These are phyloP conservation scores for Oeneis ivallda DNA, from an alignment of 2,888 invertebrate species.

Conservation along the genomic window DNA sequence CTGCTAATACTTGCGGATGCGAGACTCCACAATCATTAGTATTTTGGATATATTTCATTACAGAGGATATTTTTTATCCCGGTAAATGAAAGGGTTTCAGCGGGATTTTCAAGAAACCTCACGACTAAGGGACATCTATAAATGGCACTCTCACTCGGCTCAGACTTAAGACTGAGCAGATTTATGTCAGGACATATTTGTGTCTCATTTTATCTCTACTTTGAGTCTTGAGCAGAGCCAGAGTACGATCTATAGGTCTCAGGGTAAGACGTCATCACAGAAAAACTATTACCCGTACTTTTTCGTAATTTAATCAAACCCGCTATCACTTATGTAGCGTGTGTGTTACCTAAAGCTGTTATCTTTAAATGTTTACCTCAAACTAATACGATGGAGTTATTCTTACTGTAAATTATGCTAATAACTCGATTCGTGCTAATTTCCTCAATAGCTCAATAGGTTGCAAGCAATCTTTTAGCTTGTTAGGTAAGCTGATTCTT, in stretches of 20 bases:
- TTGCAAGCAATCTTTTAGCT: background rate
- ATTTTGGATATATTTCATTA: background rate
- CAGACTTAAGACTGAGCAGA: too few relatives aligned
- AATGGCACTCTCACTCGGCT: too few relatives aligned
- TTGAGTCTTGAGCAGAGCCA: too few relatives aligned
- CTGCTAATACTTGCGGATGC: too few relatives aligned
- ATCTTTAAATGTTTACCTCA: constrained; percentile 29
- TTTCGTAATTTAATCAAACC: background rate
- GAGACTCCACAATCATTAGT: too few relatives aligned
- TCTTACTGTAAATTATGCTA: constrained; percentile 28
- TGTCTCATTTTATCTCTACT: too few relatives aligned
- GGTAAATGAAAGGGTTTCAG: too few relatives aligned
- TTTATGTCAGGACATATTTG: too few relatives aligned
- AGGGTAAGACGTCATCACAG: too few relatives aligned
- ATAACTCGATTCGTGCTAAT: constrained; percentile 27
- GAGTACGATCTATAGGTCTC: too few relatives aligned
- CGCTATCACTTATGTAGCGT: constrained; percentile 22
- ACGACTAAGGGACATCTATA: too few relatives aligned
- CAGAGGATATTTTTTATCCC: background rate
- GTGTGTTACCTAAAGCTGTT: constrained; percentile 4
- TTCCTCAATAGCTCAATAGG: constrained; percentile 10
- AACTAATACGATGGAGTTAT: constrained; percentile 22
- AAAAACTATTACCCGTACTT: background rate
- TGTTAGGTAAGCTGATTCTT: background rate
- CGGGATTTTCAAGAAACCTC: background rate